These are phyloP conservation scores for Stomorhina lunata DNA, from an alignment of 2,888 invertebrate genomes.

Conservation along the genomic window DNA sequence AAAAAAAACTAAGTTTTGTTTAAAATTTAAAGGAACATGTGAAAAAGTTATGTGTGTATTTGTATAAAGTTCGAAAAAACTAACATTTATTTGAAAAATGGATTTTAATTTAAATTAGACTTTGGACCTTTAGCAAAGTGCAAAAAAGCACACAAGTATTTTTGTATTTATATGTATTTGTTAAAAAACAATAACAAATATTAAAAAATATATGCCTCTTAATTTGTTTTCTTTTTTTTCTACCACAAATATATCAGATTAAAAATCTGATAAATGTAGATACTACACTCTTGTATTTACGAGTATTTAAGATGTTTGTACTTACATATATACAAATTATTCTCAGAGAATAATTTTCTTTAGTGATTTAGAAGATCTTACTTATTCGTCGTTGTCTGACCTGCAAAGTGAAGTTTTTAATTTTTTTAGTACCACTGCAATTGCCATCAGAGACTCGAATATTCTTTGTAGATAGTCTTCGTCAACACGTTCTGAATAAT, in stretches of 20 bases:
- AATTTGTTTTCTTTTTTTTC: constrained; percentile 13
- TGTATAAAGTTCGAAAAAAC: background rate
- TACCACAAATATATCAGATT: constrained; percentile 8
- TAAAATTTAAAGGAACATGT: too few species aligned
- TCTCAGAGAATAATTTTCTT: background rate
- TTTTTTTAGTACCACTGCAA: too few species aligned
- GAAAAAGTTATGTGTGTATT: background rate
- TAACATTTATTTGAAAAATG: background rate
- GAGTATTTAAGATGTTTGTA: too few species aligned
- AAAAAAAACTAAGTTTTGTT: too few species aligned
- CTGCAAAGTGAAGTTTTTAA: too few species aligned
- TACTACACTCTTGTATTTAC: background rate
- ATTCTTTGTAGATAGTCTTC: too few species aligned
- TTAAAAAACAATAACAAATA: background rate
- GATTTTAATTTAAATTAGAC: constrained; percentile 44
- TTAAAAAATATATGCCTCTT: background rate
- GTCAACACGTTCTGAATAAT: too few species aligned
- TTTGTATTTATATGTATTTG: background rate
- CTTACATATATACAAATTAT: background rate
- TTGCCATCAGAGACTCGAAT: too few species aligned
- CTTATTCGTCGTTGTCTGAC: background rate
- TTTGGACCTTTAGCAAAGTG: constrained; percentile 48
- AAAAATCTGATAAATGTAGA: constrained; percentile 33
- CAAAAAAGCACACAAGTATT: background rate
- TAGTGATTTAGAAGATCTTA: background rate